phyloP scores from a whole-genome alignment of 2,113 vertebrate genomes.

The Centropus bengalensis region DNA sequence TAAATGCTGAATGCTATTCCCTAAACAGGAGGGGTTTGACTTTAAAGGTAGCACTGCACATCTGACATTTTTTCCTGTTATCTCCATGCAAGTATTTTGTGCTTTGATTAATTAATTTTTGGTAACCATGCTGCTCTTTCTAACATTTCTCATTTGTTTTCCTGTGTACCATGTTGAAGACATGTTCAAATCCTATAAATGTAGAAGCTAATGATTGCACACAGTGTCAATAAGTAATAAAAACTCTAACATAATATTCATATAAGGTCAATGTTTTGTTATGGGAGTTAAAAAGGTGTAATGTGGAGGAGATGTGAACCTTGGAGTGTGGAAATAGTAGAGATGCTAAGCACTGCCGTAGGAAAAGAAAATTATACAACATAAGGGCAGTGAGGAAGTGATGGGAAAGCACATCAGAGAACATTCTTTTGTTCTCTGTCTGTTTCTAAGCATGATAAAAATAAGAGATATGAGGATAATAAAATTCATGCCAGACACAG shows the following conservation, averaged over 20 bases:
- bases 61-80: neutral
- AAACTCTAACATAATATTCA: neutral
- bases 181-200: neutral
- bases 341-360: neutral
- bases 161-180: neutral
- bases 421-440: conserved; percentile 7
- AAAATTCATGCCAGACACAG: conserved; percentile 45
- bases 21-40: neutral
- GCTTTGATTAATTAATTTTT: neutral
- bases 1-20: neutral
- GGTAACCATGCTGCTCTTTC: neutral
- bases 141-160: neutral
- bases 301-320: neutral
- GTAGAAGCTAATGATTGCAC: neutral
- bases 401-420: conserved; percentile 49
- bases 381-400: neutral
- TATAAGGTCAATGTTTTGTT: neutral
- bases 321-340: conserved; percentile 3
- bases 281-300: neutral
- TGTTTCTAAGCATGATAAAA: conserved; percentile 54
- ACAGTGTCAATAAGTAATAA: neutral
- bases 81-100: neutral
- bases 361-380: conserved; percentile 23
- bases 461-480: conserved; percentile 35
- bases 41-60: neutral